Evolutionary conservation across 2,113 vertebrate species (phyloP).

Genomic region (Mormyrus lacerda): DNA sequence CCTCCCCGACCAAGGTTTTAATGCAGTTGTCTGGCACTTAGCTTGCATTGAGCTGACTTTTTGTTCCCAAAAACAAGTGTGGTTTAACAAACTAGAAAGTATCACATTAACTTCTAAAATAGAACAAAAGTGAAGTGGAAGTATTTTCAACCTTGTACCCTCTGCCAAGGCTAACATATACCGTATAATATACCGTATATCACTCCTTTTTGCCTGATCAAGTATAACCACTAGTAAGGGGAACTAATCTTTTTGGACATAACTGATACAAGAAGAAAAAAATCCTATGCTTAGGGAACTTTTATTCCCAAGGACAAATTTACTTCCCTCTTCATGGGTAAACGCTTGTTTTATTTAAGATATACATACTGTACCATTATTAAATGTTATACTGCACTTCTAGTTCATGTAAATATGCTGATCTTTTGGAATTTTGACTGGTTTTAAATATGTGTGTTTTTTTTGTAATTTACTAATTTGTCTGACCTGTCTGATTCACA

Average conservation of each 20-base stretch:
- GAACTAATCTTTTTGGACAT: slow-evolving; percentile 1
- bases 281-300: not conserved
- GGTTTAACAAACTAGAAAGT: not conserved
- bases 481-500: slow-evolving; percentile 42
- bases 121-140: not conserved
- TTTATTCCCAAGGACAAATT: slow-evolving; percentile 4
- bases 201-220: not conserved
- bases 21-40: not conserved
- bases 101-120: not conserved
- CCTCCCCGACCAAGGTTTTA: not conserved
- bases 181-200: not conserved
- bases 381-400: slow-evolving; percentile 60
- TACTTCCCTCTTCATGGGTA: slow-evolving; percentile 15
- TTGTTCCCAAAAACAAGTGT: not conserved
- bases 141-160: not conserved
- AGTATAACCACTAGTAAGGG: not conserved
- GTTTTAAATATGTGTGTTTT: slow-evolving; percentile 32
- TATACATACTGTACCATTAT: slow-evolving; percentile 38
- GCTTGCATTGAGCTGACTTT: not conserved
- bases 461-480: slow-evolving; percentile 40
- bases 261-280: not conserved
- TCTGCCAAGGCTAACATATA: not conserved
- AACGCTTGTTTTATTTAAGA: slow-evolving; percentile 28
- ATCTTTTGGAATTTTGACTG: slow-evolving; percentile 33
- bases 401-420: slow-evolving; percentile 51